Base-by-base conservation (phyloP, 2,113 vertebrate genomes). In the Burhinus oedicnemus region DNA sequence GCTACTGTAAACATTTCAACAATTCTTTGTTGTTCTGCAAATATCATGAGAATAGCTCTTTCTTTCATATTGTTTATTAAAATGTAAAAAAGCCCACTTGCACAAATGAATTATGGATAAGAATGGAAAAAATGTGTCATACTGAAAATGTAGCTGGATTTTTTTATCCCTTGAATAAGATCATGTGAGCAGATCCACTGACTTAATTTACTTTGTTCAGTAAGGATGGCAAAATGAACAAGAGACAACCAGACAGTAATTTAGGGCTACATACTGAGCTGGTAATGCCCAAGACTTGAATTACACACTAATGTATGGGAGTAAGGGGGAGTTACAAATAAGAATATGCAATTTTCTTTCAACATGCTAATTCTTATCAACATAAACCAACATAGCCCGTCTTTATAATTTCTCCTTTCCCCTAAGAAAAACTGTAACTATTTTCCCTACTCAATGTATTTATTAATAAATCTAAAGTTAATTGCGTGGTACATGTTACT, bases 31-130 rank as follows among this genome's bases (percentile, higher is more conserved):
- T 96, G 36, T 34, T 91, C 58, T 89, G 70, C 6, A 94, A 85
- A 76, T 91, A 80, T 58, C 87, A 96, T 54, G 30, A 93, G 80
- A 97, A 93, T 57, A 95, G 58, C 12, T 89, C 81, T 93, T 95
- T 95, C 89, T 90, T 93, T 95, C 81, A 89, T 58, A 52, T 17
- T 77, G 62, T 82, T 95, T 77, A 95, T 93, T 87, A 95, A 94
- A 96, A 95, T 90, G 92, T 87, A 84, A 89, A 90, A 96, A 94
- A 89, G 51, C 77, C 92, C 91, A 96, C 96, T 91, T 66, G 61
- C 49, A 91, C 40, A 89, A 82, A 92, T 94, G 89, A 95, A 95
- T 97, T 95, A 95, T 95, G 91, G 86, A 94, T 91, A 94, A 91
- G 95, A 96, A 97, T 72, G 62, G 54, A 81, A 95, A 93, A 96